Conservation (phyloP, 2,797 vertebrate genomes). For the Alectoris magna region DNA sequence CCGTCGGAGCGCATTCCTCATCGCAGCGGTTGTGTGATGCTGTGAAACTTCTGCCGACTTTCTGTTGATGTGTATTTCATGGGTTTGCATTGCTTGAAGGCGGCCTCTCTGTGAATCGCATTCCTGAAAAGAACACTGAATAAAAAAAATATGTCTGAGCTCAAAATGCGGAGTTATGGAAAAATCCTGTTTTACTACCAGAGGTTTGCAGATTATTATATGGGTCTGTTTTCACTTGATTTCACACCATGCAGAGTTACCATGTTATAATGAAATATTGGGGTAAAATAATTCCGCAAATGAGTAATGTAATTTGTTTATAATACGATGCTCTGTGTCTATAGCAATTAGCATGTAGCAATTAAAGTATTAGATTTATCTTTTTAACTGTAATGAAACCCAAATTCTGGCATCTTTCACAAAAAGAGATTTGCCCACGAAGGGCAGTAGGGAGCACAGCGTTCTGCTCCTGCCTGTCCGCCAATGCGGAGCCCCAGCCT, state of each 20-base stretch:
- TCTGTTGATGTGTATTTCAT: neutral
- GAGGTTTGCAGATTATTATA: slow-evolving; percentile 1
- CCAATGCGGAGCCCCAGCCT: no score
- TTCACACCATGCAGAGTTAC: neutral
- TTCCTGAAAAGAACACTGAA: neutral
- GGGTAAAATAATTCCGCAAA: neutral
- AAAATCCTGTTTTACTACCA: neutral
- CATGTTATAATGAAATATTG: neutral
- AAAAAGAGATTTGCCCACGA: neutral
- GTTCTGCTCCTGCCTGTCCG: neutral
- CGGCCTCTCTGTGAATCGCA: neutral
- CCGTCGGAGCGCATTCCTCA: neutral
- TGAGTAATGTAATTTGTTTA: neutral
- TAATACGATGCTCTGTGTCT: neutral
- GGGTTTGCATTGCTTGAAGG: neutral
- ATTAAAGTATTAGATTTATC: neutral
- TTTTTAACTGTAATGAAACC: neutral
- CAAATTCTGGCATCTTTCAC: neutral
- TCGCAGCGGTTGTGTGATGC: neutral
- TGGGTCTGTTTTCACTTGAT: slow-evolving; percentile 35
- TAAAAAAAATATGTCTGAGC: neutral
- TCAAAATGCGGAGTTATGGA: neutral
- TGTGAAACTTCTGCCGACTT: neutral
- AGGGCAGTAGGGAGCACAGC: neutral
- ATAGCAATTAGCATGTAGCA: neutral